Evolutionary conservation across 2,113 vertebrate genomes (phyloP).

Genomic region (Pteronura brasiliensis): DNA sequence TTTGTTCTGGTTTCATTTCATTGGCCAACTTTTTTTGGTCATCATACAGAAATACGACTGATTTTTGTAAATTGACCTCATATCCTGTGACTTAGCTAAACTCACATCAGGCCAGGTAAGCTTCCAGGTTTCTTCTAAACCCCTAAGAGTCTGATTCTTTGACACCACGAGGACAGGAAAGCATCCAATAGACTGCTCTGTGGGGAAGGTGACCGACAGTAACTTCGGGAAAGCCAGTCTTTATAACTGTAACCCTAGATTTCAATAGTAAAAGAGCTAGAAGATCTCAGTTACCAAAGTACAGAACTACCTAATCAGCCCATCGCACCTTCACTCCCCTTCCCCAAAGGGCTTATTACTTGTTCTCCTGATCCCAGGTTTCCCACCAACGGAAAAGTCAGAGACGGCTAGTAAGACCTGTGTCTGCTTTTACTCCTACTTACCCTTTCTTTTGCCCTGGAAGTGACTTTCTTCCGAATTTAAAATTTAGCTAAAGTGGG

Average conservation of each 20-base stretch:
- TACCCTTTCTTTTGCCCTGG: background rate
- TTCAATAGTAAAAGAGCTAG: background rate
- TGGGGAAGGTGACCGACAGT: background rate
- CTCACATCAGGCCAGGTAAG: background rate
- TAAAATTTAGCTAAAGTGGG: background rate
- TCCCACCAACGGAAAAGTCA: background rate
- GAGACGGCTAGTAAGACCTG: too few relatives aligned
- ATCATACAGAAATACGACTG: background rate
- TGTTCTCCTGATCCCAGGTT: background rate
- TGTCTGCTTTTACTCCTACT: too few relatives aligned
- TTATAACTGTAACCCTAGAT: background rate
- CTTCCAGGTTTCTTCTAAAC: background rate
- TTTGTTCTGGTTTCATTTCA: background rate
- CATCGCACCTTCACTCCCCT: rapidly evolving
- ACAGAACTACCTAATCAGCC: background rate
- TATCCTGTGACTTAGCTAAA: background rate
- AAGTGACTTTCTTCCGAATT: background rate
- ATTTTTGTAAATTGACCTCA: background rate
- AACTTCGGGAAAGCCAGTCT: background rate
- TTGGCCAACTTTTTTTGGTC: background rate
- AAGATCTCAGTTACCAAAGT: background rate
- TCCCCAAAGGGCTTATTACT: background rate
- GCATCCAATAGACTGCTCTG: rapidly evolving
- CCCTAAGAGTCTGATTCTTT: background rate
- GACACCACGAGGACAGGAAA: background rate